phyloP scores from a whole-genome alignment of 2,888 invertebrate species.

The Pristionchus japonicus region DNA sequence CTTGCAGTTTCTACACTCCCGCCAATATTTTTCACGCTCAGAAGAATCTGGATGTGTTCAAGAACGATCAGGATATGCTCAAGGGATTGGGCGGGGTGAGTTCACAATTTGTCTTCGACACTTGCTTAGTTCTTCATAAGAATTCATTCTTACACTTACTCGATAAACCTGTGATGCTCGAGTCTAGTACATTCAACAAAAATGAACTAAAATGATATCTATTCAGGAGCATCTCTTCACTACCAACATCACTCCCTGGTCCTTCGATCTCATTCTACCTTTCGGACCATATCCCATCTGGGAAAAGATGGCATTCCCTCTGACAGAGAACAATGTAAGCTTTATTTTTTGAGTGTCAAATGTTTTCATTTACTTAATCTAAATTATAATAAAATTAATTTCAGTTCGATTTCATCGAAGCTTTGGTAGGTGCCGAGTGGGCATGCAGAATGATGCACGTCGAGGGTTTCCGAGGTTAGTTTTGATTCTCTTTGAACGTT shows the following conservation, averaged over 20 bases:
- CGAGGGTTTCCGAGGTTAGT: neutral
- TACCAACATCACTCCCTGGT: neutral
- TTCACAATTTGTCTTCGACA: no score
- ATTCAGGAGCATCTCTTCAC: neutral
- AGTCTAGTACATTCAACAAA: no score
- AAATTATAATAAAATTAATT: neutral
- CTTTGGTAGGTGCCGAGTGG: neutral
- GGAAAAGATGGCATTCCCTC: neutral
- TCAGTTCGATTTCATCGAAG: neutral
- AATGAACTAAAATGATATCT: no score
- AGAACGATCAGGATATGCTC: no score
- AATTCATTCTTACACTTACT: no score
- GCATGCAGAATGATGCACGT: neutral
- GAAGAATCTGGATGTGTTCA: no score
- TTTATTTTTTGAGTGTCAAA: neutral
- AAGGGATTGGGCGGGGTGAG: no score
- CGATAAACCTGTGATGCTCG: no score
- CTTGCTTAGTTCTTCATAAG: no score
- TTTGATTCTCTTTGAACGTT: neutral
- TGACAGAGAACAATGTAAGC: neutral
- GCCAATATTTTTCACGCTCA: no score
- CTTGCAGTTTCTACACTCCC: no score
- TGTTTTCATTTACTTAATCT: neutral
- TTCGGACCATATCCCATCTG: neutral
- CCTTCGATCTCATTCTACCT: neutral